Base-by-base conservation (phyloP, 1,140 invertebrate species). In the Trissolcus basalis region DNA sequence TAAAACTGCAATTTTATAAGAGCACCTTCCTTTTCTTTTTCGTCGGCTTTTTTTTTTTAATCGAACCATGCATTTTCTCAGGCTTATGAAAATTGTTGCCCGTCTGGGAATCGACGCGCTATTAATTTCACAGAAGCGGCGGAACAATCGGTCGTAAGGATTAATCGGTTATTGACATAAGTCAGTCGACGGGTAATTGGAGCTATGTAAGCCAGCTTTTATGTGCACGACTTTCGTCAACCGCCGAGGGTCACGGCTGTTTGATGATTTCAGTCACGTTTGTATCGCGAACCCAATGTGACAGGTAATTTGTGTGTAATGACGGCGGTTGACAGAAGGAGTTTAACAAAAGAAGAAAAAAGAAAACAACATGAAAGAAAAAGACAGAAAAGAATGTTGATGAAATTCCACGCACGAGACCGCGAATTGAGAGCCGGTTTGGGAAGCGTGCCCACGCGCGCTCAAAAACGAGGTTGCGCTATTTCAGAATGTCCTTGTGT, bases 401-500 rank as follows among this genome's bases (percentile, higher is more conserved):
- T 58, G 35, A 55, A 33, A 49, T 55, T 35, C 50, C 19, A 48
- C 53, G 53, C 35, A 56, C 53, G 54, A 27, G 51, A 58, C 63
- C 51, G 56, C 59, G 59, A 50, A 63, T 58, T 43, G 32, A 9
- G 36, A 44, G 49, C 55, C 27, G 51, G 60, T 61, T 11, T 36
- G 19, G 65, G 19, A 6, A 27, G 54, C 32, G 14, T 36, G 50
- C 36, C 45, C 58, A 58, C 54, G 51, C 54, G 51, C 56, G 27
- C 58, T 67, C 48, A 33, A 44, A 64, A 68, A 60, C 53, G 61
- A 50, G 74, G 60, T 63, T 60, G 35, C 12, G 61, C 47, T 49
- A 74, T 74, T 55, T 27, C 19, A 60, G 71, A 74, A 67, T 61
- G 71, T 74, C 71, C 67, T 74, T 67, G 71, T 67, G 56, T 58